Evolutionary conservation across 2,113 vertebrate genomes (phyloP), one percentile per base, ranked within the genome.

Genomic region (Montifringilla adamsi): DNA sequence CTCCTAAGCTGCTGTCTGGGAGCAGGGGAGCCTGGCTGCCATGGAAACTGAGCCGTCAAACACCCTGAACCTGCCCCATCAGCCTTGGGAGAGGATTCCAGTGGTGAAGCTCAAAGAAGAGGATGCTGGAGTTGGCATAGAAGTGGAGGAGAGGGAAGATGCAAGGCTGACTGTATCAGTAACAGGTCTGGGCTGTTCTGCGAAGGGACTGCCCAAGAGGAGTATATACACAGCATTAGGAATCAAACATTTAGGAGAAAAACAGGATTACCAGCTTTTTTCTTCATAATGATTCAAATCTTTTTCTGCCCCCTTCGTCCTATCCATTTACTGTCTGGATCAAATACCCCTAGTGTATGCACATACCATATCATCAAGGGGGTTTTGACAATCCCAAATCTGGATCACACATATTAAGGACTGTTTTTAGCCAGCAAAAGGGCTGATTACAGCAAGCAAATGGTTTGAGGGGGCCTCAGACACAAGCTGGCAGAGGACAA

Each of bases 21-120:
- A 97, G 80, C 97, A 97, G 97, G 97, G 93, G 96, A 98, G 95
- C 95, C 94, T 58, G 7, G 98, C 98, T 99, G 94, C 98, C 98
- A 99, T 99, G 98, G 98, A 98, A 98, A 99, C 99, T 14, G 27
- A 97, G 96, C 95, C 81, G 97, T 96, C 87, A 84, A 97, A 96
- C 44, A 60, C 96, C 81, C 96, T 92, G 95, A 98, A 94, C 93
- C 91, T 95, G 90, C 96, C 11, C 68, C 85, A 96, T 94, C 95
- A 97, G 92, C 85, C 89, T 86, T 93, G 87, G 55, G 92, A 97
- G 83, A 93, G 95, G 92, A 97, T 97, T 97, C 93, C 95, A 92
- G 96, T 60, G 95, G 82, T 96, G 95, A 97, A 95, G 89, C 95
- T 96, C 93, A 90, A 93, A 98, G 84, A 72, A 96, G 77, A 69